These are phyloP conservation scores for Drosophila neonasuta DNA, from an alignment of 2,888 invertebrate species.

Conservation along the genomic window DNA sequence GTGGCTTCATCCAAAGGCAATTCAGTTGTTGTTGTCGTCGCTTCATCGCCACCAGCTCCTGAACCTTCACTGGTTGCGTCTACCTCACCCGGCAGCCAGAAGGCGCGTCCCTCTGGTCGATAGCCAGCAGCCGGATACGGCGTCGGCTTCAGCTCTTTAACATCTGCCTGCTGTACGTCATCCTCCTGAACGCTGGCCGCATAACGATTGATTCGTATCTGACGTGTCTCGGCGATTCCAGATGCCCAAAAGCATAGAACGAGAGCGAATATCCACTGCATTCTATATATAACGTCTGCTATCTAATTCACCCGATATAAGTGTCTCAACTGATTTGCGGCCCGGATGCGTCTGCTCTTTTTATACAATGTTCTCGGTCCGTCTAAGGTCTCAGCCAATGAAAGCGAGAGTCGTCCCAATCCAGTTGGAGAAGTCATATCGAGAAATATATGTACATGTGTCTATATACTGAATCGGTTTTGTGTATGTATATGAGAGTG, in stretches of 20 bases:
- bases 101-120: constrained; percentile 69
- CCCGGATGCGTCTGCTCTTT: constrained; percentile 46
- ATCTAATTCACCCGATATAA: constrained; percentile 38
- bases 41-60: constrained; percentile 27
- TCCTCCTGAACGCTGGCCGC: constrained; percentile 67
- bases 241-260: constrained; percentile 45
- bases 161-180: constrained; percentile 54
- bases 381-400: constrained; percentile 51
- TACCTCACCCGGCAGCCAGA: constrained; percentile 65
- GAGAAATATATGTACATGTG: constrained; percentile 13
- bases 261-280: constrained; percentile 45
- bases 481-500: constrained; percentile 17
- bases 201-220: constrained; percentile 75
- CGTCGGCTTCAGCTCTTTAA: constrained; percentile 52
- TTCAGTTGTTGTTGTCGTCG: constrained; percentile 63
- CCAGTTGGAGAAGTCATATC: constrained; percentile 30
- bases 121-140: constrained; percentile 74
- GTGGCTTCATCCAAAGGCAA: constrained; percentile 30
- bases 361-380: constrained; percentile 64
- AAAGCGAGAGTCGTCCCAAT: constrained; percentile 67
- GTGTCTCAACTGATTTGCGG: constrained; percentile 55
- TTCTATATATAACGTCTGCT: constrained; percentile 28
- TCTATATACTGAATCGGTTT: constrained; percentile 28
- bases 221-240: constrained; percentile 56
- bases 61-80: constrained; percentile 24